Percentiles rank a stretch among this genome's conserved stretches.
phyloP scores from a whole-genome alignment of 2,888 invertebrate genomes.

The Athetis lepigone region DNA sequence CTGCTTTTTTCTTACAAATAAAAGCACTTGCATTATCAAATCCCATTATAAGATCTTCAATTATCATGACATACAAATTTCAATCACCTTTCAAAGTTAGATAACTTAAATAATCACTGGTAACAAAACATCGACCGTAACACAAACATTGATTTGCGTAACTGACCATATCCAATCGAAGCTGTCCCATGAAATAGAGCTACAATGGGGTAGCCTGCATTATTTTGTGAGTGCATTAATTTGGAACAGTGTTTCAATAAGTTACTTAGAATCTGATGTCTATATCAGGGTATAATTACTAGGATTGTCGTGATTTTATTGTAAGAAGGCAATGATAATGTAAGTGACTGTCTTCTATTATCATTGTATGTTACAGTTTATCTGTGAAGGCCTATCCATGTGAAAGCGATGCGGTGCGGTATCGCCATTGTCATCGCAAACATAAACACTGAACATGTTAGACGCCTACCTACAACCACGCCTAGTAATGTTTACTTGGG shows the following conservation, averaged over 20 bases:
- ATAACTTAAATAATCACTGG: slow-evolving; percentile 12
- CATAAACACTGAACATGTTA: too few relatives aligned
- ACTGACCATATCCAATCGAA: slow-evolving; percentile 57
- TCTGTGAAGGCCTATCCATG: too few relatives aligned
- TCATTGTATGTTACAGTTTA: too few relatives aligned
- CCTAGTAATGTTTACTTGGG: too few relatives aligned
- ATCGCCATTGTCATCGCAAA: too few relatives aligned
- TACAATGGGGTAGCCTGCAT: slow-evolving; percentile 53
- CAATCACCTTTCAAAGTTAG: slow-evolving; percentile 22
- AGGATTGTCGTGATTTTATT: background rate
- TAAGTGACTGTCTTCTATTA: too few relatives aligned
- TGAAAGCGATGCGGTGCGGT: too few relatives aligned
- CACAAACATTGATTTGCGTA: slow-evolving; percentile 57
- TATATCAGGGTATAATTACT: too few relatives aligned
- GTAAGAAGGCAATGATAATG: background rate
- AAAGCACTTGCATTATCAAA: too few relatives aligned
- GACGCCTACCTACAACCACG: too few relatives aligned
- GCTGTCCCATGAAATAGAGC: slow-evolving; percentile 50
- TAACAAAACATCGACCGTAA: slow-evolving; percentile 38
- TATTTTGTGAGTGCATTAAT: slow-evolving; percentile 52
- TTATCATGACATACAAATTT: background rate
- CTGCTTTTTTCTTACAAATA: background rate
- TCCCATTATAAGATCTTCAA: background rate
- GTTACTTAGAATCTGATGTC: slow-evolving; percentile 3
- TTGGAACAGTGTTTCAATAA: slow-evolving; percentile 47